A percentile compares a stretch with the other conserved stretches of the same genome.
Evolutionary conservation across 64 coral and sea anemone genomes (phyloP).

Genomic region (Astreopora myriophthalma): DNA sequence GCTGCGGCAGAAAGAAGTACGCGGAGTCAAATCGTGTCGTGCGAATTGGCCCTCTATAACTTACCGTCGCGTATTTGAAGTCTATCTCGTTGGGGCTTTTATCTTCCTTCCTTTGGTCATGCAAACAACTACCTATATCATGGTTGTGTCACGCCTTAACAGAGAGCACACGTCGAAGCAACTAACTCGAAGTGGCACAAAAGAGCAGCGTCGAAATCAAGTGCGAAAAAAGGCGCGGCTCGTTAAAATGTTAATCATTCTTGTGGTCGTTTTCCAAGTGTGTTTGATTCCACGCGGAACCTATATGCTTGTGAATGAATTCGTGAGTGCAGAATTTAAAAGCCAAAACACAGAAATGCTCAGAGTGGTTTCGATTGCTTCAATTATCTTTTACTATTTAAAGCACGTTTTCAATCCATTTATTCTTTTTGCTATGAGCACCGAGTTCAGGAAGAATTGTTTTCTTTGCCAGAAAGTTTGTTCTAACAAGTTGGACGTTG

Average conservation of each 20-base stretch:
- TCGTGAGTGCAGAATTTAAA: background rate
- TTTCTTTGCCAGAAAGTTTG: background rate
- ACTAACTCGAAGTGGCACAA: conserved; percentile 30
- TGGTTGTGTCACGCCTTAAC: conserved; percentile 45
- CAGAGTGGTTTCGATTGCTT: background rate
- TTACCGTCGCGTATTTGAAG: conserved; percentile 31
- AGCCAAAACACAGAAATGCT: conserved; percentile 8
- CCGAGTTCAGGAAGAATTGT: conserved; percentile 68
- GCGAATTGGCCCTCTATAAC: background rate
- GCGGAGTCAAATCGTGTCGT: background rate
- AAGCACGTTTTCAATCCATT: conserved; percentile 91
- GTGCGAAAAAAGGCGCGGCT: conserved; percentile 53
- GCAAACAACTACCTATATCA: conserved; percentile 71
- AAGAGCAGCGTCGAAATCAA: conserved; percentile 21
- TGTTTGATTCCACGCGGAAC: conserved; percentile 83
- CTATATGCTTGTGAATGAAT: conserved; percentile 61
- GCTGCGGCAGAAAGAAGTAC: background rate
- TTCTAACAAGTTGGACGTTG: background rate
- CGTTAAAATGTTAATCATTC: conserved; percentile 78
- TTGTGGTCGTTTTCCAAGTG: conserved; percentile 78
- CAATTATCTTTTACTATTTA: conserved; percentile 76
- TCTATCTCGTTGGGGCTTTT: conserved; percentile 62
- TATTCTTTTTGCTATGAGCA: conserved; percentile 86
- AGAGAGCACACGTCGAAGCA: background rate
- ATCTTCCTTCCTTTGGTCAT: conserved; percentile 53